Conservation (phyloP, 2,797 vertebrate species). For the Bucorvus abyssinicus region DNA sequence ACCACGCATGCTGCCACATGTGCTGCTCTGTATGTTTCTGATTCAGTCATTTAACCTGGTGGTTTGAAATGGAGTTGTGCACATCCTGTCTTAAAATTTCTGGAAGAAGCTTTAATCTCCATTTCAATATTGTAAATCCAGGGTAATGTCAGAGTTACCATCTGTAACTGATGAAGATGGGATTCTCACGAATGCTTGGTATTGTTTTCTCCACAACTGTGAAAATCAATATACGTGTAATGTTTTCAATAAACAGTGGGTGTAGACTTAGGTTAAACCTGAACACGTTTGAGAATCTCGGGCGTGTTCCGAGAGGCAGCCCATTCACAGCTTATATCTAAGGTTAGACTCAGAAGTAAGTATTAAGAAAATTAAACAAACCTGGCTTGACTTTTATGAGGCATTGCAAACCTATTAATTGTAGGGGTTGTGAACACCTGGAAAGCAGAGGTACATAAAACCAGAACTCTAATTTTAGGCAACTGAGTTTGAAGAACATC, state of each 20-base stretch:
- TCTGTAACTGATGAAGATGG: background rate
- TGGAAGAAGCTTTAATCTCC: background rate
- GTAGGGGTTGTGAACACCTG: background rate
- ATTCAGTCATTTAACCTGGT: background rate
- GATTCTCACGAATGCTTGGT: background rate
- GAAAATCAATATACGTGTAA: background rate
- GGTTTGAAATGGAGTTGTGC: background rate
- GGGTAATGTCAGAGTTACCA: background rate
- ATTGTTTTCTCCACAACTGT: background rate
- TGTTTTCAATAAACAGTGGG: background rate
- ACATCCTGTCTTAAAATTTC: background rate
- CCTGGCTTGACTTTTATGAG: background rate
- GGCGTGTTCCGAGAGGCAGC: background rate
- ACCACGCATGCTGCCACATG: rapidly evolving
- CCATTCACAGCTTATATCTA: background rate
- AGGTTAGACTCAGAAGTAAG: background rate
- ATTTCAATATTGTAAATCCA: background rate
- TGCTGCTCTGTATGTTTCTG: background rate
- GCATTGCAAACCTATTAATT: background rate
- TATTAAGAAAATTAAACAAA: background rate
- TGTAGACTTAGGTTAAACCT: background rate
- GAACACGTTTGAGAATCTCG: background rate
- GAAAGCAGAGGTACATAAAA: background rate
- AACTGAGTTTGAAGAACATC: background rate
- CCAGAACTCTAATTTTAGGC: background rate